Evolutionary conservation across 1,140 invertebrate species (phyloP).

Genomic region (Drosophila grimshawi): DNA sequence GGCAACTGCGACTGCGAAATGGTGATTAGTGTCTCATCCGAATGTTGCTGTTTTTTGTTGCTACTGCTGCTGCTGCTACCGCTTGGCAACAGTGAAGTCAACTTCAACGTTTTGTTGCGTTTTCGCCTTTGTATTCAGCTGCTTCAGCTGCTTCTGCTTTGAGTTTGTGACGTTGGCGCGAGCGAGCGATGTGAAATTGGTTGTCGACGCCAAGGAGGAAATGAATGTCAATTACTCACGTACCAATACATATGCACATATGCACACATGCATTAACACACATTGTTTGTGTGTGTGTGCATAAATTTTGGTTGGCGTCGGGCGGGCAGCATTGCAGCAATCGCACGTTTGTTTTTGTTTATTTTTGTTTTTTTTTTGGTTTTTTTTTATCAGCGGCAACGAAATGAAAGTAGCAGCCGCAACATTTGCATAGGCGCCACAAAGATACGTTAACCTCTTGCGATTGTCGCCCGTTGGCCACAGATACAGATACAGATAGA

Average conservation of each 20-base stretch:
- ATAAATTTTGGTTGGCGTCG: slow-evolving; percentile 31
- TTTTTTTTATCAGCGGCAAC: slow-evolving; percentile 31
- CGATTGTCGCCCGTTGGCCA: slow-evolving; percentile 30
- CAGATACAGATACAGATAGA: slow-evolving; percentile 12
- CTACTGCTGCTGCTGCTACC: slow-evolving; percentile 22
- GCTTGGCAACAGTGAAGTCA: slow-evolving; percentile 43
- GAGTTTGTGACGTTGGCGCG: slow-evolving; percentile 21
- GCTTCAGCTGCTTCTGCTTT: neutral
- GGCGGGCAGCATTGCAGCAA: slow-evolving; percentile 36
- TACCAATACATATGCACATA: slow-evolving; percentile 24
- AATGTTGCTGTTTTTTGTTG: neutral
- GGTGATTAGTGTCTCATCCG: slow-evolving; percentile 2
- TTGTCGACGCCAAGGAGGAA: slow-evolving; percentile 52
- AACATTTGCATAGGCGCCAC: slow-evolving; percentile 54
- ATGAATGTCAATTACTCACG: slow-evolving; percentile 59
- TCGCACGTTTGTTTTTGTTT: slow-evolving; percentile 25
- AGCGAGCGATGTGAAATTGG: slow-evolving; percentile 5
- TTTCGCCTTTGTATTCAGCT: slow-evolving; percentile 17
- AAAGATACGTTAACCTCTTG: slow-evolving; percentile 51
- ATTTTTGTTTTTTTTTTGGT: slow-evolving; percentile 14
- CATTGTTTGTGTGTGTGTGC: slow-evolving; percentile 1
- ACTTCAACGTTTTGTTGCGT: slow-evolving; percentile 29
- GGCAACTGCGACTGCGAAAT: slow-evolving; percentile 26
- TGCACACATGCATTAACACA: slow-evolving; percentile 9
- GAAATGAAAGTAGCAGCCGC: slow-evolving; percentile 46